A percentile compares a stretch with the other conserved stretches of the same genome.
phyloP scores from a whole-genome alignment of 1,140 invertebrate genomes.

The Vollenhovia emeryi region DNA sequence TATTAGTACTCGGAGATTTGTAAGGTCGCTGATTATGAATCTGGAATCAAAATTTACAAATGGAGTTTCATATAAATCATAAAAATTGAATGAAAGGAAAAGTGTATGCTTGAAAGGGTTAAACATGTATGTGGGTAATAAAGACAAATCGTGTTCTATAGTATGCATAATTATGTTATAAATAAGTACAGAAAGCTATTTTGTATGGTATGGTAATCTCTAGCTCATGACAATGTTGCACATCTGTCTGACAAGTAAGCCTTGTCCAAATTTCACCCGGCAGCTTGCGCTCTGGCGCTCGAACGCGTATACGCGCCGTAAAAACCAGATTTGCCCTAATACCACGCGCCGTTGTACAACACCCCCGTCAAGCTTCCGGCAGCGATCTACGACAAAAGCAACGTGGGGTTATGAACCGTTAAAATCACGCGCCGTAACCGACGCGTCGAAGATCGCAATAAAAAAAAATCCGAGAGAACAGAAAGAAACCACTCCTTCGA shows the following conservation, averaged over 20 bases:
- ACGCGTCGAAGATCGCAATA: neutral
- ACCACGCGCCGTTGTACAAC: neutral
- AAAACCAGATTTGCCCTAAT: conserved; percentile 26
- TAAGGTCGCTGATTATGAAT: no score
- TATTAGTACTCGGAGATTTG: no score
- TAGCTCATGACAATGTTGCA: neutral
- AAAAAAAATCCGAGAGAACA: conserved; percentile 1
- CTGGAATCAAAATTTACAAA: no score
- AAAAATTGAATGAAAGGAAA: no score
- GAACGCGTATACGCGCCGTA: neutral
- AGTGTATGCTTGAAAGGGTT: no score
- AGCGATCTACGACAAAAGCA: conserved; percentile 25
- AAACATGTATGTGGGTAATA: neutral
- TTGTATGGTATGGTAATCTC: neutral
- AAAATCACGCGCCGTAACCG: conserved; percentile 40
- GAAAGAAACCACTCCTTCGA: neutral
- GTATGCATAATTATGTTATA: neutral
- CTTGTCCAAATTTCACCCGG: neutral
- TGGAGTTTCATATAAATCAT: no score
- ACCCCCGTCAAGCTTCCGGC: neutral
- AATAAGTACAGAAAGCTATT: neutral
- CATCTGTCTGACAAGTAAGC: neutral
- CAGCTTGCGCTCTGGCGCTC: neutral
- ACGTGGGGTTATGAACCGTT: conserved; percentile 34
- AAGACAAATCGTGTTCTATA: neutral